Conservation (phyloP, 2,113 vertebrate genomes). For the Sceloporus undulatus region DNA sequence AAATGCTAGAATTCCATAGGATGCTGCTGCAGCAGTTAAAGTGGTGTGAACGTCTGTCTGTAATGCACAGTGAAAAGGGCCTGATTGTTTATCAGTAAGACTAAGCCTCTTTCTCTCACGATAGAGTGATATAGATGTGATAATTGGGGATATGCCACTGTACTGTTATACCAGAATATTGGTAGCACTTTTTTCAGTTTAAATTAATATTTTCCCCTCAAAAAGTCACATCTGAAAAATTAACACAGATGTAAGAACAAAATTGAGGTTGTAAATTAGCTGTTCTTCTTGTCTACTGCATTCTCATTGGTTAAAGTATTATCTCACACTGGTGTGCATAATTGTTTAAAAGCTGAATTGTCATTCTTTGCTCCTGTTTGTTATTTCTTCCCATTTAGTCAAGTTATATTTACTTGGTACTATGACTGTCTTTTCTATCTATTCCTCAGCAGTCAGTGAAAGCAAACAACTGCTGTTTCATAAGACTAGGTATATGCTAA, state of each 20-base stretch:
- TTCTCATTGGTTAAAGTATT: slow-evolving; percentile 41
- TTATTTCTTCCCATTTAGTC: neutral
- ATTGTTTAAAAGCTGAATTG: slow-evolving; percentile 8
- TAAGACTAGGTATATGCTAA: slow-evolving; percentile 17
- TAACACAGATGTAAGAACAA: neutral
- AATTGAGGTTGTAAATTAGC: slow-evolving; percentile 1
- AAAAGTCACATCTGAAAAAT: neutral
- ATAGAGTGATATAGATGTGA: too few species aligned
- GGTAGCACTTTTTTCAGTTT: neutral
- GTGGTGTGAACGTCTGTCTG: too few species aligned
- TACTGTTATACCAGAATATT: neutral
- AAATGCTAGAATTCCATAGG: too few species aligned
- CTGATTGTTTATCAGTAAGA: too few species aligned
- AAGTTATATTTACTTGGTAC: slow-evolving; percentile 14
- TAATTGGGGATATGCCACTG: neutral
- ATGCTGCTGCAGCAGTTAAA: too few species aligned
- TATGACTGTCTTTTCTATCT: neutral
- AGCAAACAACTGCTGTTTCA: neutral
- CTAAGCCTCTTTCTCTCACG: too few species aligned
- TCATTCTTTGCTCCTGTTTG: neutral
- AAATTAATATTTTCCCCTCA: neutral
- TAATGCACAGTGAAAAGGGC: too few species aligned
- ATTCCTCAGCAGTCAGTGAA: neutral
- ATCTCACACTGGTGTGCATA: neutral
- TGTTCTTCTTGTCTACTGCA: neutral